phyloP scores from a whole-genome alignment of 2,113 vertebrate genomes.

The Turdus rufiventris region DNA sequence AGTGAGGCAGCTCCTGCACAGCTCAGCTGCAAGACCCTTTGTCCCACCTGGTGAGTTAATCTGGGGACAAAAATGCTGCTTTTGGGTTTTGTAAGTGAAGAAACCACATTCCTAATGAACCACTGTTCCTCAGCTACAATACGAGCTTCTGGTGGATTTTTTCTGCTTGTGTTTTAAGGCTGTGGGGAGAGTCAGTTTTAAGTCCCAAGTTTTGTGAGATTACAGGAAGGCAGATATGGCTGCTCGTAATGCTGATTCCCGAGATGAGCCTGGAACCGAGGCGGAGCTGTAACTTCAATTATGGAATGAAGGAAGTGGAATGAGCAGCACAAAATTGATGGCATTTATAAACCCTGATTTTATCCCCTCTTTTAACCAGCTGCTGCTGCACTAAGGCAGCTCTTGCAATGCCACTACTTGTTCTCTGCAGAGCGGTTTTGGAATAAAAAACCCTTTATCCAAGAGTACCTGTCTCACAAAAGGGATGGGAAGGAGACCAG shows the following conservation, averaged over 20 bases:
- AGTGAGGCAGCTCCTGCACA: background rate
- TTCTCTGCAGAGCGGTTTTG: background rate
- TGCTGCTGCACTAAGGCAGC: background rate
- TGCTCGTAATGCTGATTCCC: background rate
- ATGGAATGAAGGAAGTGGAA: background rate
- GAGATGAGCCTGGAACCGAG: background rate
- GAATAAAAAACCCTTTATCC: background rate
- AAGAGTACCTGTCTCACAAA: background rate
- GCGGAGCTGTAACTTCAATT: background rate
- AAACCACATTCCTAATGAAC: background rate
- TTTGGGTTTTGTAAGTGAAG: background rate
- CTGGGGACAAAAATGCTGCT: background rate
- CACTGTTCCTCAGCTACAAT: accelerated
- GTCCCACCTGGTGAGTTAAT: accelerated
- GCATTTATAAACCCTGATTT: background rate
- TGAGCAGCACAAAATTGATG: background rate
- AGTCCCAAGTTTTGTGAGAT: background rate
- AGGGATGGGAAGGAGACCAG: background rate
- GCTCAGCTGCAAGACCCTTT: background rate
- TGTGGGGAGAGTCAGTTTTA: background rate
- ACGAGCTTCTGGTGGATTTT: background rate
- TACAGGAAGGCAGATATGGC: background rate
- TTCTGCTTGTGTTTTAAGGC: background rate
- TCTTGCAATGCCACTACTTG: background rate
- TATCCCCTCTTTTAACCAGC: background rate